Evolutionary conservation across 2,888 invertebrate species (phyloP).

Genomic region (Lucinisca nassula): DNA sequence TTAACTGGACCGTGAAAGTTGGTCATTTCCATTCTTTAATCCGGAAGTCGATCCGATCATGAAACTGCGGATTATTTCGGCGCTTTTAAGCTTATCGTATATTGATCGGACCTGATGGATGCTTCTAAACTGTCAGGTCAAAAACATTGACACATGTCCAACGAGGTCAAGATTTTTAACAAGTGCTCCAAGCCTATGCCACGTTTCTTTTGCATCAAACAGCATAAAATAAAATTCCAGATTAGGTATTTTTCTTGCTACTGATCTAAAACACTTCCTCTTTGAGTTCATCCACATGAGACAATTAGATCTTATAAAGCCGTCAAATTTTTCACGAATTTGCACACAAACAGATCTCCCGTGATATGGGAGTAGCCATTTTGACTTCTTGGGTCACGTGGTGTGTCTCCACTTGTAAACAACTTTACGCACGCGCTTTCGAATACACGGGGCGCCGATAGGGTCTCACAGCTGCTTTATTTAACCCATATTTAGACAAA

Average conservation of each 20-base stretch:
- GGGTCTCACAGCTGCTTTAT: too few species aligned
- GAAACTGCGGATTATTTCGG: too few species aligned
- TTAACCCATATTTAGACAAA: too few species aligned
- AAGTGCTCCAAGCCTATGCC: background rate
- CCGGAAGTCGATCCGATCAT: background rate
- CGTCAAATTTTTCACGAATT: background rate
- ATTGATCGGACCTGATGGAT: too few species aligned
- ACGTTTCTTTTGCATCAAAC: background rate
- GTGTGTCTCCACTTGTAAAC: background rate
- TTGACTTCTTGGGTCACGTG: constrained; percentile 6
- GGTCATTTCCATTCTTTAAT: background rate
- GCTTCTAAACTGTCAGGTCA: too few species aligned
- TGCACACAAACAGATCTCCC: background rate
- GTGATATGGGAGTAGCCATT: background rate
- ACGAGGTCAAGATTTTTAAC: background rate
- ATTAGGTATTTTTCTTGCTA: too few species aligned
- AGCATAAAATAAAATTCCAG: background rate
- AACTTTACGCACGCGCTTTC: background rate
- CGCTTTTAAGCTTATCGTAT: too few species aligned
- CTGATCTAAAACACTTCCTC: too few species aligned
- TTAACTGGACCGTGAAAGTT: background rate
- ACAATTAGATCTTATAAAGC: background rate
- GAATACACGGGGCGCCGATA: background rate
- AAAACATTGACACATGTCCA: background rate
- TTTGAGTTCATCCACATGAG: background rate